Percentiles rank a stretch among this genome's conserved stretches.
Evolutionary conservation across 92 coral and sea anemone genomes (phyloP).

Genomic region (Epizoanthus illoricatus): DNA sequence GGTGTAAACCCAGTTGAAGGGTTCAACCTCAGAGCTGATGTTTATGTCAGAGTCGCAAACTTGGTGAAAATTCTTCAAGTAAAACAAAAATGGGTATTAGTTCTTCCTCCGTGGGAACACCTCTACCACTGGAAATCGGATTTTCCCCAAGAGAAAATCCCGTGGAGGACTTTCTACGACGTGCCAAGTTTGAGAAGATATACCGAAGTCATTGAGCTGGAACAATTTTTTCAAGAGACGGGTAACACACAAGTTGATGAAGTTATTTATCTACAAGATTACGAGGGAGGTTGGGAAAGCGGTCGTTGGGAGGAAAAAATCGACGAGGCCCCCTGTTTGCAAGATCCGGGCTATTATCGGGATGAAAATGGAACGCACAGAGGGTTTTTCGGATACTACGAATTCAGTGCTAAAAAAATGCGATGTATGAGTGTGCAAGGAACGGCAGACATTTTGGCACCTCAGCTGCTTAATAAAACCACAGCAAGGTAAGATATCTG

Average conservation of each 20-base stretch:
- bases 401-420: constrained; percentile 35
- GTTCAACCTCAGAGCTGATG: constrained; percentile 57
- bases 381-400: constrained; percentile 42
- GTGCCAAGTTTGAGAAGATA: constrained; percentile 45
- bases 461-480: constrained; percentile 26
- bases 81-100: constrained; percentile 56
- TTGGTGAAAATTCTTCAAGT: constrained; percentile 48
- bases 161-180: constrained; percentile 59
- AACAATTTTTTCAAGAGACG: constrained; percentile 34
- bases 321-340: constrained; percentile 44
- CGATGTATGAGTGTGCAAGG: constrained; percentile 59
- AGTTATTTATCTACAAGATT: constrained; percentile 51
- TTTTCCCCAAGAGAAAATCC: constrained; percentile 33
- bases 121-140: constrained; percentile 62
- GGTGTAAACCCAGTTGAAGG: constrained; percentile 58
- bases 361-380: constrained; percentile 49
- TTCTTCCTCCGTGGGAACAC: constrained; percentile 64
- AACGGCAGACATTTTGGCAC: constrained; percentile 43
- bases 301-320: constrained; percentile 36
- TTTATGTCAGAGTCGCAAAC: constrained; percentile 57
- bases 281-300: constrained; percentile 24
- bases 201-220: constrained; percentile 46
- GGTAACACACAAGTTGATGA: constrained; percentile 46
- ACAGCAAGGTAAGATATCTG: constrained; percentile 34
- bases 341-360: constrained; percentile 58